Conservation (phyloP, 1,140 invertebrate species). For the Ips nitidus region DNA sequence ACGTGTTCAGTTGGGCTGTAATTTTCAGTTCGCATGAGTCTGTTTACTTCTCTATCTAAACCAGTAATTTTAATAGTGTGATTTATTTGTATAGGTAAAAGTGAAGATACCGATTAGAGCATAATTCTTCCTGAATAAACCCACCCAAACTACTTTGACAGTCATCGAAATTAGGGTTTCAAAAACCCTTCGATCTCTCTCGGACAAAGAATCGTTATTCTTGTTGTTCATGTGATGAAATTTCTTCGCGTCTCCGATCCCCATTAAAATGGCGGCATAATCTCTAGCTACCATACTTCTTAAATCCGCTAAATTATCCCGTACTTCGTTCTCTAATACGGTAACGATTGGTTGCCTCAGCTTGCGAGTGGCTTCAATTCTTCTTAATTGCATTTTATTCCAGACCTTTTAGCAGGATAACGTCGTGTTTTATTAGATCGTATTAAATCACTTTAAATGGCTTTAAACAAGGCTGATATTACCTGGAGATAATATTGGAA, state of each 20-base stretch:
- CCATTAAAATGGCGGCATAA: conserved; percentile 61
- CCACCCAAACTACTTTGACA: conserved; percentile 64
- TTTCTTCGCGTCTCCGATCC: conserved; percentile 53
- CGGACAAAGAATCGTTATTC: conserved; percentile 58
- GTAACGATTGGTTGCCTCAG: conserved; percentile 60
- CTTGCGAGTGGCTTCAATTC: conserved; percentile 58
- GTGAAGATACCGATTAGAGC: conserved; percentile 57
- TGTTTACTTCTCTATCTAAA: conserved; percentile 61
- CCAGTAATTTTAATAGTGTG: conserved; percentile 11
- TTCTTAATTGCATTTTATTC: conserved; percentile 57
- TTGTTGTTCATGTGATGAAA: conserved; percentile 62
- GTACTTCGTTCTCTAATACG: conserved; percentile 55
- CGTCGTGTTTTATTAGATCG: background rate
- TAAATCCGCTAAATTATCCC: conserved; percentile 60
- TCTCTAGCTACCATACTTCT: conserved; percentile 61
- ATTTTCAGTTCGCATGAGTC: conserved; percentile 60
- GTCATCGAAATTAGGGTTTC: conserved; percentile 61
- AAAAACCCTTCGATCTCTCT: conserved; percentile 62
- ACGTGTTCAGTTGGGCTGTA: conserved; percentile 57
- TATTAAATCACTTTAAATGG: conserved; percentile 5
- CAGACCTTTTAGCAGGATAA: conserved; percentile 51
- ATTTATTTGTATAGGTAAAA: background rate
- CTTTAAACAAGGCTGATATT: conserved; percentile 13
- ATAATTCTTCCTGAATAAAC: conserved; percentile 59
- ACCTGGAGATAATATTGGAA: conserved; percentile 64